phyloP scores from a whole-genome alignment of 2,113 vertebrate species.

The Sander vitreus region DNA sequence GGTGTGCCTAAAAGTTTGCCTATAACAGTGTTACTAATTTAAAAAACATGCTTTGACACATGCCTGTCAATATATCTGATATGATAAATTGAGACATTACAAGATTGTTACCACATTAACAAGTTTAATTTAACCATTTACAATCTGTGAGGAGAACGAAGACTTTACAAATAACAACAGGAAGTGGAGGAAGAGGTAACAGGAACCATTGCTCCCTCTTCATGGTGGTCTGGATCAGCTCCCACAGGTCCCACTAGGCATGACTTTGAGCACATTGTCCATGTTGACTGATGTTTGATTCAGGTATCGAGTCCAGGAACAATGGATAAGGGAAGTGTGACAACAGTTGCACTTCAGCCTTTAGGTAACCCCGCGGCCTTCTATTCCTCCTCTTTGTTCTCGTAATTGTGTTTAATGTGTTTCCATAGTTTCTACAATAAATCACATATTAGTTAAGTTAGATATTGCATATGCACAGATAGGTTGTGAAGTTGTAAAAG shows the following conservation, averaged over 20 bases:
- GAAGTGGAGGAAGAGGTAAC: constrained; percentile 1
- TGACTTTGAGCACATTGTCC: constrained; percentile 52
- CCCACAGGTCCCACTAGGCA: constrained; percentile 28
- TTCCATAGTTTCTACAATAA: constrained; percentile 85
- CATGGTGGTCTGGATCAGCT: constrained; percentile 37
- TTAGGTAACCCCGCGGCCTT: constrained; percentile 21
- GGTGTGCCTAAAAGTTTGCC: too few relatives aligned
- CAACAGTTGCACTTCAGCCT: constrained; percentile 33
- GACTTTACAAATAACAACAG: constrained; percentile 32
- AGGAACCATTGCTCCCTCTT: constrained; percentile 45
- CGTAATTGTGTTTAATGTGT: constrained; percentile 85
- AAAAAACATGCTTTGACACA: not conserved
- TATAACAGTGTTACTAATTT: too few relatives aligned
- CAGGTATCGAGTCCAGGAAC: constrained; percentile 42
- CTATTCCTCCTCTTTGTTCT: constrained; percentile 71
- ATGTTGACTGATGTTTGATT: constrained; percentile 35
- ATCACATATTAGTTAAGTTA: not conserved
- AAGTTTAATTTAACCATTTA: constrained; percentile 79
- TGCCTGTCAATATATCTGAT: not conserved
- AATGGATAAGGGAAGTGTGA: constrained; percentile 50
- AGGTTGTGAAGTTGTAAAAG: not conserved
- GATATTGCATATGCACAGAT: not conserved
- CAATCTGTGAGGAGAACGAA: constrained; percentile 56
- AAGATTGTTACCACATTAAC: constrained; percentile 46
- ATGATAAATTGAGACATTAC: constrained; percentile 30